phyloP scores from a whole-genome alignment of 2,113 vertebrate species.

The Orthonyx spaldingii region DNA sequence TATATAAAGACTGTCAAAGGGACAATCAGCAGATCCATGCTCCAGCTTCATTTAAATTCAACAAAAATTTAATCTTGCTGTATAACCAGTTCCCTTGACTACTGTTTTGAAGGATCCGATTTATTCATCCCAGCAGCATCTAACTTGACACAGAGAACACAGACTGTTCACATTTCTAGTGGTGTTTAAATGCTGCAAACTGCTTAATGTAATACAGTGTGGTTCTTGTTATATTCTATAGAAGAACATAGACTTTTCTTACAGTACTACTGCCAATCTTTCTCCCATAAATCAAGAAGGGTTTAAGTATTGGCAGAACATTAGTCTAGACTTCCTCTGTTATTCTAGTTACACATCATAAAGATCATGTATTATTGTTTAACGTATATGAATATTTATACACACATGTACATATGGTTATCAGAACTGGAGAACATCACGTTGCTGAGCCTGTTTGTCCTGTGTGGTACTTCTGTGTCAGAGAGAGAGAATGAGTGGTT shows the following conservation, averaged over 20 bases:
- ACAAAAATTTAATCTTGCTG: not conserved
- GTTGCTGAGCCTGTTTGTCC: not conserved
- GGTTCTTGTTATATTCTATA: accelerated
- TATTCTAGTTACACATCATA: not conserved
- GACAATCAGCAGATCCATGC: not conserved
- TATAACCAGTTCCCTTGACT: not conserved
- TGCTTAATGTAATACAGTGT: not conserved
- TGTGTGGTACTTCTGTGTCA: not conserved
- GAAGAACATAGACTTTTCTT: not conserved
- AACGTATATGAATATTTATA: not conserved
- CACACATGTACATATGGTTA: not conserved
- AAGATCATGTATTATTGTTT: not conserved
- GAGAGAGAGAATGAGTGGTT: not conserved
- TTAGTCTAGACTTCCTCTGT: not conserved
- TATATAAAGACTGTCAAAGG: not conserved
- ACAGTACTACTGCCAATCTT: not conserved
- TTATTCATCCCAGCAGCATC: not conserved
- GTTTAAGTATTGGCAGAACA: not conserved
- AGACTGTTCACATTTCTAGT: not conserved
- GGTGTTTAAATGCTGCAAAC: not conserved
- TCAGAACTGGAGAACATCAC: not conserved
- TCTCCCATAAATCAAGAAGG: not conserved
- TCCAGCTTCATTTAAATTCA: not conserved
- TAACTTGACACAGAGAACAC: not conserved
- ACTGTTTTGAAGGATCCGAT: not conserved